phyloP scores from a whole-genome alignment of 2,888 invertebrate species.

The Marronus borbonicus region DNA sequence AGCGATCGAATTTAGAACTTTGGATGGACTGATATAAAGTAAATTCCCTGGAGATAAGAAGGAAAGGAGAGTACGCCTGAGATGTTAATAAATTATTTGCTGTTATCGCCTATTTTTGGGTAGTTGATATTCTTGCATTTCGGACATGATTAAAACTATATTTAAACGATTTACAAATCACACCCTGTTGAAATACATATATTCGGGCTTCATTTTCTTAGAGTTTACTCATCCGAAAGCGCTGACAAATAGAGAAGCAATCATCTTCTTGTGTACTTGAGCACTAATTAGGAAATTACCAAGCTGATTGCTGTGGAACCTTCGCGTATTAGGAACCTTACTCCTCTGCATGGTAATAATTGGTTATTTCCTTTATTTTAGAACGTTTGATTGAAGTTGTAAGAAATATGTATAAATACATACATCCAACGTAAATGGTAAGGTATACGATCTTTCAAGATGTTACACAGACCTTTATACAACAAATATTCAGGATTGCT shows the following conservation, averaged over 20 bases:
- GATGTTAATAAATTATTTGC: no score
- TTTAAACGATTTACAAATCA: neutral
- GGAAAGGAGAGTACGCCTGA: neutral
- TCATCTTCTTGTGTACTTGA: slow-evolving; percentile 21
- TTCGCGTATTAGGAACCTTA: slow-evolving; percentile 30
- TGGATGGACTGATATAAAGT: slow-evolving; percentile 19
- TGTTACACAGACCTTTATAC: no score
- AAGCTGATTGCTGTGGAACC: slow-evolving; percentile 55
- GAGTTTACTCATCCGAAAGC: neutral
- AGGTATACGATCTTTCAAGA: no score
- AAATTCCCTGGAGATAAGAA: neutral
- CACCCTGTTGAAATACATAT: neutral
- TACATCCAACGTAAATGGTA: neutral
- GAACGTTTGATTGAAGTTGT: neutral
- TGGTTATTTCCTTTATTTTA: neutral
- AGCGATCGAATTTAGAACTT: slow-evolving; percentile 27
- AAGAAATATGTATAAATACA: neutral
- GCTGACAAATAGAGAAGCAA: slow-evolving; percentile 11
- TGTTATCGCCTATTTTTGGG: neutral
- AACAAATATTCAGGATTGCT: no score
- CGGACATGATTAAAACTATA: no score
- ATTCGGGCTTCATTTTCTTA: neutral
- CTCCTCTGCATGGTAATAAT: slow-evolving; percentile 4
- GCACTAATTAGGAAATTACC: slow-evolving; percentile 59
- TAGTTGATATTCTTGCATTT: no score